Evolutionary conservation across 2,888 invertebrate genomes (phyloP), one percentile per base, ranked within the genome.

Genomic region (Rhopalosiphum nymphaeae): DNA sequence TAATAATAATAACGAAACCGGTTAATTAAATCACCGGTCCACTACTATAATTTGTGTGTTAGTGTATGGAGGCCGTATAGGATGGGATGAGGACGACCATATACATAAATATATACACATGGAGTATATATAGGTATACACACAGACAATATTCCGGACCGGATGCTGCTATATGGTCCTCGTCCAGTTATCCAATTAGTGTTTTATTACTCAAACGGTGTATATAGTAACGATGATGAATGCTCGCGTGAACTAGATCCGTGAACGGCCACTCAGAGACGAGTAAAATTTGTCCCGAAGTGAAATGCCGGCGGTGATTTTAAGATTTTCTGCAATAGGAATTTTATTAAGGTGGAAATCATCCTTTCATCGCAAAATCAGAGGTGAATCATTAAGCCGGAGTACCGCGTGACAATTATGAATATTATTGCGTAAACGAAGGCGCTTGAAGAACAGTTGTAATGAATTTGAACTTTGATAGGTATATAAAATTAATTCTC

Each of bases 171-270:
- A 11, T 25, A 89, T 61, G 86, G 93, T 89, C 67, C 78, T 92
- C 53, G 26, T n/a, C 57, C 93, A 94, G 90, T 94, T 94, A 94
- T 90, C 93, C 90, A 94, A 94, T 94, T 94, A 94, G 86, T 42
- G 85, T 94, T 94, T 94, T 91, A 42, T 90, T 94, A 90, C 36
- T 49, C 3, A 7, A n/a, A 46, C 44, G 49, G 3, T 53, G 29
- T 13, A 21, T 13, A 21, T 29, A 44, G 42, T 44, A 25, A 9
- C 29, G 56, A 91, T 44, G 49, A 78, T 9, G 53, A 11, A 42
- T 56, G n/a, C 53, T n/a, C 85, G 29, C 10, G 36, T 78, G 21
- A 78, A 78, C 36, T 21, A 78, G 36, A 36, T 21, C 9, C 21
- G 36, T 78, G 21, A 36, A 78, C 36, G 21, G 78, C 21, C 78